Conservation (phyloP, 2,113 vertebrate species). For the Serinus canaria region DNA sequence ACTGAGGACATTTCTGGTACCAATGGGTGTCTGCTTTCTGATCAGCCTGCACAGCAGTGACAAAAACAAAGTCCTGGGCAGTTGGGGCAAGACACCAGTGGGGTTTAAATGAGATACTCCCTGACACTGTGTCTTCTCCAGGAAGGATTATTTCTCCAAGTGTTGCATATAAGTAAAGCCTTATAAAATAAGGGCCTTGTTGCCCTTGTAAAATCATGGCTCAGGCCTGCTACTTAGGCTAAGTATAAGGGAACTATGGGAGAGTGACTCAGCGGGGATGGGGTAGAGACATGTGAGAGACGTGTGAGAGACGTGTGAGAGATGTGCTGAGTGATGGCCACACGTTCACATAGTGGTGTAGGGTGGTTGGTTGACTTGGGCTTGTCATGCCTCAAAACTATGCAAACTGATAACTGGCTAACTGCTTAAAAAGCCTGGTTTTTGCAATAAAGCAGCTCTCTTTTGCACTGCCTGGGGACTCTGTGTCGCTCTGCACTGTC, state of each 20-base stretch:
- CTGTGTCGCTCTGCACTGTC: neutral
- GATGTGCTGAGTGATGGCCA: rapidly evolving
- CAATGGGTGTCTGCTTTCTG: neutral
- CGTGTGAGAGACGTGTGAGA: no score
- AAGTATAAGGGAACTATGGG: neutral
- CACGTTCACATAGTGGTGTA: no score
- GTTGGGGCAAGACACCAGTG: neutral
- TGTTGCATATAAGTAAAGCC: neutral
- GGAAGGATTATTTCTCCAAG: neutral
- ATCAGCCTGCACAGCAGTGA: neutral
- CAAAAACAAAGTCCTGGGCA: neutral
- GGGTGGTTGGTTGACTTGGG: neutral
- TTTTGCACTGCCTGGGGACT: neutral
- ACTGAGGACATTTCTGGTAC: neutral
- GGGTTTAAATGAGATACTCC: neutral
- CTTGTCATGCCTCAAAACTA: neutral
- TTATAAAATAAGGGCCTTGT: neutral
- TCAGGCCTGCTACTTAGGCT: neutral
- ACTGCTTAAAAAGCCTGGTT: neutral
- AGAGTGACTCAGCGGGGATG: neutral
- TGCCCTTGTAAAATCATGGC: neutral
- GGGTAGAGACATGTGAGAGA: no score
- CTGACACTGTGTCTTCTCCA: neutral
- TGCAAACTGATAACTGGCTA: neutral
- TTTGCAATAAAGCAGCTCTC: neutral